phyloP scores from a whole-genome alignment of 2,888 invertebrate species.

The Ferdinandea cuprea region DNA sequence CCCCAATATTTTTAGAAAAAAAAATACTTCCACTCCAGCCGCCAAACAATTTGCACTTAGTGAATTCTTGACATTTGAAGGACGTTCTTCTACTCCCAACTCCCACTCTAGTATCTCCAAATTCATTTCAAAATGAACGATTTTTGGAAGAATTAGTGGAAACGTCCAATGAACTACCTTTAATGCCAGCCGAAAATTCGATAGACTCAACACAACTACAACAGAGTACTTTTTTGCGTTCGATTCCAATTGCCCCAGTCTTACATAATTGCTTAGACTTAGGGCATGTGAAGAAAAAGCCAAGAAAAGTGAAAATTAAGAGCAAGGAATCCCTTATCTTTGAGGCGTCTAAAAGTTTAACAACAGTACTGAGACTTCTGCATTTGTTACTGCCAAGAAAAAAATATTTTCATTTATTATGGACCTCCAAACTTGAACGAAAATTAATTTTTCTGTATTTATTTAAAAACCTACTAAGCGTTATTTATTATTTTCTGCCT shows the following conservation, averaged over 20 bases:
- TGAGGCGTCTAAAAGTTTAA: constrained; percentile 1
- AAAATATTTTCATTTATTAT: constrained; percentile 5
- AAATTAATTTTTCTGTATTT: neutral
- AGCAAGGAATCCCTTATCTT: neutral
- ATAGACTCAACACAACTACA: neutral
- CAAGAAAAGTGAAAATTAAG: neutral
- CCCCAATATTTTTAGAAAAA: neutral
- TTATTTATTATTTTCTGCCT: neutral
- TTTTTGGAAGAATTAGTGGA: neutral
- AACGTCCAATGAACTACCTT: no score
- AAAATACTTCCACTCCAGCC: neutral
- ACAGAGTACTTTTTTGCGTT: neutral
- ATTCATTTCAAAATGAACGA: neutral
- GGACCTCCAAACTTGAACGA: constrained; percentile 1
- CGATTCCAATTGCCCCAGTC: neutral
- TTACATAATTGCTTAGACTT: neutral
- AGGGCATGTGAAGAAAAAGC: neutral
- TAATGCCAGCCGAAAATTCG: neutral
- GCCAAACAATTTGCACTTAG: neutral
- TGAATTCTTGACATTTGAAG: neutral
- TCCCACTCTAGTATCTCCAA: neutral
- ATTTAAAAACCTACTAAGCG: neutral
- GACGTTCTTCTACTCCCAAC: neutral
- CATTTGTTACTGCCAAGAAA: constrained; percentile 1
- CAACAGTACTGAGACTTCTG: neutral